Conservation (phyloP, 2,797 vertebrate species). For the Argentina silus region DNA sequence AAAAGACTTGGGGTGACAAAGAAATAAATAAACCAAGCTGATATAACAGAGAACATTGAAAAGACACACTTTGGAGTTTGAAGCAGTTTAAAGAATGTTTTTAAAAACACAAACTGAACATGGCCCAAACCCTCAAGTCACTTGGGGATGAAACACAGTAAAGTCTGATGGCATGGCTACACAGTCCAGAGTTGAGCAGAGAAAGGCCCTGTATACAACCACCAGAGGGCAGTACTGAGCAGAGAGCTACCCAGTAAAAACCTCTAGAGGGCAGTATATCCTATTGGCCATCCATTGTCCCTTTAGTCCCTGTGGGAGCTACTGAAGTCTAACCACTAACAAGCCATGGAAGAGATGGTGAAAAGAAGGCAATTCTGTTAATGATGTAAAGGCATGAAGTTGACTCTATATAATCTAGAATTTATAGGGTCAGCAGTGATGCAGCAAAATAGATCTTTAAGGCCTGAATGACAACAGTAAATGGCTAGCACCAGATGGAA, state of each 20-base stretch:
- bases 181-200: slow-evolving; percentile 12
- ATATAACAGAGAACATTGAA: neutral
- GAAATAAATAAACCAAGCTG: neutral
- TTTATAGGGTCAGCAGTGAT: slow-evolving; percentile 49
- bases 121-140: slow-evolving; percentile 16
- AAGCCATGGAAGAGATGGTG: slow-evolving; percentile 44
- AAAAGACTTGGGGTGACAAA: neutral
- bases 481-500: slow-evolving; percentile 68
- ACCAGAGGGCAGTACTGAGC: slow-evolving; percentile 41
- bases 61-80: neutral
- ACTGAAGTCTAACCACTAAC: slow-evolving; percentile 18
- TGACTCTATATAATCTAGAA: slow-evolving; percentile 26
- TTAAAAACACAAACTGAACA: neutral
- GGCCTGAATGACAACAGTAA: slow-evolving; percentile 45
- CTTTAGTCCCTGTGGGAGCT: slow-evolving; percentile 15
- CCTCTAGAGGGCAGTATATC: slow-evolving; percentile 44
- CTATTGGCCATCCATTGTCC: slow-evolving; percentile 16
- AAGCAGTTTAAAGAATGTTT: neutral
- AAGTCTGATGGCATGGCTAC: slow-evolving; percentile 37
- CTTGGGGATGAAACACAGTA: slow-evolving; percentile 40
- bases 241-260: slow-evolving; percentile 11
- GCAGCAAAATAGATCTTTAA: slow-evolving; percentile 58
- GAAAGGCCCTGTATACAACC: slow-evolving; percentile 26
- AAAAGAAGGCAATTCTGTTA: slow-evolving; percentile 63
- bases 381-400: slow-evolving; percentile 67